phyloP scores from a whole-genome alignment of 2,888 invertebrate genomes.

The Bruchidius siliquastri region DNA sequence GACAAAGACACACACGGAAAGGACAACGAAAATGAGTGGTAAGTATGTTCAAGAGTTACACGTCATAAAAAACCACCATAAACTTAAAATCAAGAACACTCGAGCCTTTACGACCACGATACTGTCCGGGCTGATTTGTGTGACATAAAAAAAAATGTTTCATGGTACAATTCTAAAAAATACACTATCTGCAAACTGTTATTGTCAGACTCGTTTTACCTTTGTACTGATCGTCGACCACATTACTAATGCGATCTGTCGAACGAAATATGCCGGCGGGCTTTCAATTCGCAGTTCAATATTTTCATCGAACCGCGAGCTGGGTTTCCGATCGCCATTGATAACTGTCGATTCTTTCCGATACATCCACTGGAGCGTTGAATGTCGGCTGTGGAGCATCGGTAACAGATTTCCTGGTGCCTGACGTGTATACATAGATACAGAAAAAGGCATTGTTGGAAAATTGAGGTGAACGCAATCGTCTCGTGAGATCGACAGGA shows the following conservation, averaged over 20 bases:
- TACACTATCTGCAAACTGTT: background rate
- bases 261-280: background rate
- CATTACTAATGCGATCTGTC: background rate
- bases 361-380: background rate
- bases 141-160: too few species aligned
- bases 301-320: background rate
- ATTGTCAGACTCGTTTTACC: background rate
- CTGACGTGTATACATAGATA: background rate
- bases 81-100: too few species aligned
- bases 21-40: too few species aligned
- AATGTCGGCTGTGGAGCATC: background rate
- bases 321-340: background rate
- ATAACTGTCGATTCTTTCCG: background rate
- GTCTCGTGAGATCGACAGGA: background rate
- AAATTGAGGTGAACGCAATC: background rate
- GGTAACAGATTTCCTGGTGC: background rate
- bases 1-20: too few species aligned
- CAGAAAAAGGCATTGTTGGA: background rate
- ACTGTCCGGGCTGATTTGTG: too few species aligned
- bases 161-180: too few species aligned
- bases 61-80: too few species aligned
- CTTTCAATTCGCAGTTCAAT: background rate
- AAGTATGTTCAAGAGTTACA: too few species aligned
- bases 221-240: background rate
- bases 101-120: too few species aligned